Evolutionary conservation across 2,888 invertebrate species (phyloP).

Genomic region (Odontocolon sp.): DNA sequence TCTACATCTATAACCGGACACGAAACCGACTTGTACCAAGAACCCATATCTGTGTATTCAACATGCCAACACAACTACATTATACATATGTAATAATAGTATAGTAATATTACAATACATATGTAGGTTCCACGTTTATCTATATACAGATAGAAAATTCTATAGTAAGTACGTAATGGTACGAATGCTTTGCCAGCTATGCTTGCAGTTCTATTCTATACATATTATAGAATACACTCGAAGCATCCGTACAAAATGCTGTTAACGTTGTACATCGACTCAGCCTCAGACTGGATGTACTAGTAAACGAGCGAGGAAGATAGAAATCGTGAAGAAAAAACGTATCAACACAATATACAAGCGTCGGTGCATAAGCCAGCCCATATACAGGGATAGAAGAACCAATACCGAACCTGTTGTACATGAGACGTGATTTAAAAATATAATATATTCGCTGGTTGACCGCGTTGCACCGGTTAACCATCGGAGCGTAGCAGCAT

Average conservation of each 20-base stretch:
- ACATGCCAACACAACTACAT: no score
- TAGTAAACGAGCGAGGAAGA: neutral
- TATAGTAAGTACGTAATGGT: constrained; percentile 27
- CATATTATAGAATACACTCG: no score
- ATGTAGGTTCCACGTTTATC: constrained; percentile 6
- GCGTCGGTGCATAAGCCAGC: neutral
- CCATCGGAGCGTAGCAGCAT: constrained; percentile 65
- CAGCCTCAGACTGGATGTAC: no score
- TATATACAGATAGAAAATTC: constrained; percentile 1
- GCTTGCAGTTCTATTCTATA: no score
- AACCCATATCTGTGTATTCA: no score
- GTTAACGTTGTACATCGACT: no score
- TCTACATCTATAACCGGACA: no score
- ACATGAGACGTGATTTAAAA: constrained; percentile 68
- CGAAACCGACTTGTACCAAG: no score
- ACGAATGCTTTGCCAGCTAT: no score
- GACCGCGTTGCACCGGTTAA: constrained; percentile 68
- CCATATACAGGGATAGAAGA: constrained; percentile 1
- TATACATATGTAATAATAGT: no score
- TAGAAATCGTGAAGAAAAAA: neutral
- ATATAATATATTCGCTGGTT: constrained; percentile 71
- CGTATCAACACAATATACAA: neutral
- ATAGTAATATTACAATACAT: no score
- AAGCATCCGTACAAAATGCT: no score
- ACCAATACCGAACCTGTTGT: constrained; percentile 31